Percentiles rank a stretch among this genome's conserved stretches.
These are phyloP conservation scores for Scaptomyza tumidula DNA, from an alignment of 2,888 invertebrate species.

Conservation along the genomic window DNA sequence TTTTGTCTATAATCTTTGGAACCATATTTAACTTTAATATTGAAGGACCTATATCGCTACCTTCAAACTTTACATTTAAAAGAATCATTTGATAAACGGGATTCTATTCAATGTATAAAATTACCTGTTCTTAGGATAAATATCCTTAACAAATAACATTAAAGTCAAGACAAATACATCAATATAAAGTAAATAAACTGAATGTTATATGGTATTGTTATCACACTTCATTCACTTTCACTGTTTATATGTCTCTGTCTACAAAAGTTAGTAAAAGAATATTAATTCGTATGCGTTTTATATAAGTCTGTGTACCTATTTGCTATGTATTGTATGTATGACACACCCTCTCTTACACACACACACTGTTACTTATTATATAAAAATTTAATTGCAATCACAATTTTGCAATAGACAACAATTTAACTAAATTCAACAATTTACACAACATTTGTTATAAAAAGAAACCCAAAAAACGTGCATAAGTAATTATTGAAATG, in stretches of 20 bases:
- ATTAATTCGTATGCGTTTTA: constrained; percentile 44
- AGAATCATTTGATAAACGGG: constrained; percentile 1
- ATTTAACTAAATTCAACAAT: constrained; percentile 26
- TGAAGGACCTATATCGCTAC: constrained; percentile 3
- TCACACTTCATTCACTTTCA: constrained; percentile 32
- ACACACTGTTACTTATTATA: constrained; percentile 32
- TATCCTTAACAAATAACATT: background rate
- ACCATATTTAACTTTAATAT: constrained; percentile 1
- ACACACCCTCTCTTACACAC: constrained; percentile 22
- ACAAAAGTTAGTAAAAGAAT: constrained; percentile 11
- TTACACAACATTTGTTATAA: constrained; percentile 39
- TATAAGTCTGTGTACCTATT: constrained; percentile 68
- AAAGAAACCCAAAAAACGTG: constrained; percentile 11
- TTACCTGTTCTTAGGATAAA: constrained; percentile 3
- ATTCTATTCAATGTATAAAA: constrained; percentile 13
- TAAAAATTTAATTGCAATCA: constrained; percentile 21
- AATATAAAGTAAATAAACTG: constrained; percentile 51
- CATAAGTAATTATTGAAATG: too few species aligned
- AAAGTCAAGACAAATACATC: constrained; percentile 19
- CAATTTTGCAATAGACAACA: constrained; percentile 24
- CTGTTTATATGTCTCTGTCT: constrained; percentile 35
- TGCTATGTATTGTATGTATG: constrained; percentile 64
- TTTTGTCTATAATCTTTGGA: constrained; percentile 2
- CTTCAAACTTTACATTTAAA: background rate
- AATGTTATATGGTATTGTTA: constrained; percentile 69